Conservation (phyloP, 2,888 invertebrate genomes). For the Drosophila nr. fundita region DNA sequence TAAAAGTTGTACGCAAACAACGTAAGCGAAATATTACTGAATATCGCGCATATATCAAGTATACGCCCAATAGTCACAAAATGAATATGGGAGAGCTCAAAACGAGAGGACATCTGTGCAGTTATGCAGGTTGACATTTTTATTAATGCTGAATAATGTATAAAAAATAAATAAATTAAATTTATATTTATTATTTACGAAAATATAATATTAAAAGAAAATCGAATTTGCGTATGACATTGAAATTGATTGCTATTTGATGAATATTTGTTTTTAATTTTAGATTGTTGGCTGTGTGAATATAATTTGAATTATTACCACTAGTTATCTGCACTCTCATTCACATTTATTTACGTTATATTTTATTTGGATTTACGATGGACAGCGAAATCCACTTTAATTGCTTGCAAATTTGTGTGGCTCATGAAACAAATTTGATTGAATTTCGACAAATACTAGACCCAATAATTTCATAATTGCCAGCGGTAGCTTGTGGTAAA, state of each 20-base stretch:
- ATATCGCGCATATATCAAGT: conserved; percentile 22
- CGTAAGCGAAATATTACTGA: conserved; percentile 27
- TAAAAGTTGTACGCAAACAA: conserved; percentile 11
- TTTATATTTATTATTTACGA: neutral
- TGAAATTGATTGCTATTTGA: neutral
- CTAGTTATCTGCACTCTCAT: neutral
- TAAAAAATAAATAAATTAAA: neutral
- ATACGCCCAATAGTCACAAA: conserved; percentile 10
- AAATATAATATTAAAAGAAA: neutral
- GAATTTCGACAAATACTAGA: conserved; percentile 31
- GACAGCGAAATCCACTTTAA: conserved; percentile 26
- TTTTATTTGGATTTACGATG: neutral
- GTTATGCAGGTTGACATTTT: neutral
- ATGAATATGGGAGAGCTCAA: neutral
- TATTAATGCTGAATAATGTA: neutral
- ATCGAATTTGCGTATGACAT: neutral
- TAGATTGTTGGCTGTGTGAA: neutral
- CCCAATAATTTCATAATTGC: conserved; percentile 49
- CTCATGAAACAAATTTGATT: conserved; percentile 17
- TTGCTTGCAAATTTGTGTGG: conserved; percentile 15
- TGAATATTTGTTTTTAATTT: neutral
- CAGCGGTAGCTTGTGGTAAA: conserved; percentile 41
- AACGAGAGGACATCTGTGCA: neutral
- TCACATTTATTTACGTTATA: conserved; percentile 4
- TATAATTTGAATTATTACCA: neutral